Percentiles rank a stretch among this genome's conserved stretches.
Conservation (phyloP, 2,113 vertebrate genomes). For the Astur gentilis region DNA sequence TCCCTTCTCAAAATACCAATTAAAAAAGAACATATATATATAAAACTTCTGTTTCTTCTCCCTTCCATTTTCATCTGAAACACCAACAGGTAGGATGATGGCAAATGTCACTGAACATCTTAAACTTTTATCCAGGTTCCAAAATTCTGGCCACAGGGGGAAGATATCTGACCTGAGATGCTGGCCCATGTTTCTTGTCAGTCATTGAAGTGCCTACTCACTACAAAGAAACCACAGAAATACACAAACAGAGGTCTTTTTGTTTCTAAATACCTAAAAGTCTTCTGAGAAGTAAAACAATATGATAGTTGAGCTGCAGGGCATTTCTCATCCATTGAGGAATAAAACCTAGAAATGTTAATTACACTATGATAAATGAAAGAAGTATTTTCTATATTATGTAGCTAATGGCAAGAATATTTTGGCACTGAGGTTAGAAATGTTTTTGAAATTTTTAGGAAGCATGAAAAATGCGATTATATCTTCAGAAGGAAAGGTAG, state of each 20-base stretch:
- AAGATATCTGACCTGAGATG: not conserved
- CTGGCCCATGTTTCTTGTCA: not conserved
- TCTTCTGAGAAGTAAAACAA: not conserved
- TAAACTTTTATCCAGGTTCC: not conserved
- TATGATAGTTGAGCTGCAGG: not conserved
- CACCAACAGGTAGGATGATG: not conserved
- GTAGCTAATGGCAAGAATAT: not conserved
- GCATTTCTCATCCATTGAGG: not conserved
- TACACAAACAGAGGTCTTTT: not conserved
- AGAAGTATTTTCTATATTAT: not conserved
- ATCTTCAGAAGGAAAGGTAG: not conserved
- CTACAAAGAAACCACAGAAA: not conserved
- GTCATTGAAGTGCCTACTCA: not conserved
- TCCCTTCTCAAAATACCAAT: not conserved
- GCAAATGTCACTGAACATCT: not conserved
- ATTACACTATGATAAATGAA: not conserved
- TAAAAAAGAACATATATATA: not conserved
- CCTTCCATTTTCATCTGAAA: not conserved
- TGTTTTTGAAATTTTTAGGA: not conserved
- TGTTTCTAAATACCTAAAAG: not conserved
- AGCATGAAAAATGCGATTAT: not conserved
- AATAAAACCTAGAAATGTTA: not conserved
- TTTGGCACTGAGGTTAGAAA: not conserved
- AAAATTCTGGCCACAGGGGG: not conserved
- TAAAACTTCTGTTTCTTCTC: not conserved